phyloP scores from a whole-genome alignment of 2,113 vertebrate genomes.

The Crocuta crocuta region DNA sequence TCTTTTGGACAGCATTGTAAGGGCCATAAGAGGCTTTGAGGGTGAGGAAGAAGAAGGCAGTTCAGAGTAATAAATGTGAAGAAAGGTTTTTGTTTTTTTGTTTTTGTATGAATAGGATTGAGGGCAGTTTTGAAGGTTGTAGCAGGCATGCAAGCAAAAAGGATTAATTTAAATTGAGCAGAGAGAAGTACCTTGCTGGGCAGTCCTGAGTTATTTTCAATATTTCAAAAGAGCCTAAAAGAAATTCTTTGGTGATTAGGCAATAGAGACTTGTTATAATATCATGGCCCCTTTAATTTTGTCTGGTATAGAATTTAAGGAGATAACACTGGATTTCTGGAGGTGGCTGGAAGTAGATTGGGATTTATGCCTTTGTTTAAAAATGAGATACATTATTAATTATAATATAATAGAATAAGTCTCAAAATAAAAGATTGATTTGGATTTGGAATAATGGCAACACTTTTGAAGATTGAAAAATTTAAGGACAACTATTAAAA shows the following conservation, averaged over 20 bases:
- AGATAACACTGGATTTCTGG: not conserved
- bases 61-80: not conserved
- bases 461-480: constrained; percentile 25
- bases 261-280: not conserved
- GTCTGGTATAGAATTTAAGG: not conserved
- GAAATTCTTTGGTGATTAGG: constrained; percentile 36
- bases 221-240: constrained; percentile 36
- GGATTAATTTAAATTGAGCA: constrained; percentile 5
- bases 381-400: constrained; percentile 41
- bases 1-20: not conserved
- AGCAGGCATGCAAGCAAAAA: not conserved
- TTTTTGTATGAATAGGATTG: not conserved
- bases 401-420: not conserved
- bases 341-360: not conserved
- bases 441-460: constrained; percentile 1
- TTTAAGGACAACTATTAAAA: constrained; percentile 14
- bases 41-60: not conserved
- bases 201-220: not conserved
- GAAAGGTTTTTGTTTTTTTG: not conserved
- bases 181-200: not conserved
- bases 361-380: constrained; percentile 49
- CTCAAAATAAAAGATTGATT: constrained; percentile 28
- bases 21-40: not conserved
- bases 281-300: not conserved
- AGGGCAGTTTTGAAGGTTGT: not conserved